phyloP scores from a whole-genome alignment of 2,797 vertebrate species.

The Manis crassicaudata region DNA sequence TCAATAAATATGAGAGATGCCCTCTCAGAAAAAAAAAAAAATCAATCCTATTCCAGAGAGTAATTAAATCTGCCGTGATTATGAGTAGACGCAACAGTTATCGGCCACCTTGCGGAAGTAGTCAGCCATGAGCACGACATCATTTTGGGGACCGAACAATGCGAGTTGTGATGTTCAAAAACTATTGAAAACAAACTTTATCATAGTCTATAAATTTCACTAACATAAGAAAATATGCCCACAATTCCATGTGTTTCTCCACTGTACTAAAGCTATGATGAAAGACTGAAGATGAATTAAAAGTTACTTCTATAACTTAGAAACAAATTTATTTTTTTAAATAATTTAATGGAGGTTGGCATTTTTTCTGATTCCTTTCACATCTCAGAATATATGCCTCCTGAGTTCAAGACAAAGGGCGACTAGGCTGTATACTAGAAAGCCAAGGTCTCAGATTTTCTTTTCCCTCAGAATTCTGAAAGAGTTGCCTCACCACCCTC shows the following conservation, averaged over 20 bases:
- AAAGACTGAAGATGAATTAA: slow-evolving; percentile 23
- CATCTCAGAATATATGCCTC: not conserved
- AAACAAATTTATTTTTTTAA: not conserved
- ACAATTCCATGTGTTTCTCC: not conserved
- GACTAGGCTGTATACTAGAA: not conserved
- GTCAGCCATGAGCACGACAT: not conserved
- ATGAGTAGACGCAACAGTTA: not conserved
- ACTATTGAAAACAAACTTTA: not conserved
- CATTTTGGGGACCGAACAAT: not conserved
- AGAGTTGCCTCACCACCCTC: not conserved
- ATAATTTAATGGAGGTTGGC: not conserved
- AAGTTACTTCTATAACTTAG: slow-evolving; percentile 15
- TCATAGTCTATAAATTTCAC: not conserved
- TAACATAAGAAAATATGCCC: not conserved
- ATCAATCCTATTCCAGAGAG: not conserved
- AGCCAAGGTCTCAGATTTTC: not conserved
- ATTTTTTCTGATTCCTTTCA: not conserved
- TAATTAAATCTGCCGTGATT: not conserved
- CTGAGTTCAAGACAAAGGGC: not conserved
- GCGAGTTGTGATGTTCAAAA: not conserved
- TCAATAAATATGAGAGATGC: too few relatives aligned
- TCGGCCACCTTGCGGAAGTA: not conserved
- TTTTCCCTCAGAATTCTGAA: not conserved
- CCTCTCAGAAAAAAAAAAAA: not conserved
- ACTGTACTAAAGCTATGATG: not conserved